A percentile compares a stretch with the other conserved stretches of the same genome.
phyloP scores from a whole-genome alignment of 1,140 invertebrate species.

The Drosophila novamexicana region DNA sequence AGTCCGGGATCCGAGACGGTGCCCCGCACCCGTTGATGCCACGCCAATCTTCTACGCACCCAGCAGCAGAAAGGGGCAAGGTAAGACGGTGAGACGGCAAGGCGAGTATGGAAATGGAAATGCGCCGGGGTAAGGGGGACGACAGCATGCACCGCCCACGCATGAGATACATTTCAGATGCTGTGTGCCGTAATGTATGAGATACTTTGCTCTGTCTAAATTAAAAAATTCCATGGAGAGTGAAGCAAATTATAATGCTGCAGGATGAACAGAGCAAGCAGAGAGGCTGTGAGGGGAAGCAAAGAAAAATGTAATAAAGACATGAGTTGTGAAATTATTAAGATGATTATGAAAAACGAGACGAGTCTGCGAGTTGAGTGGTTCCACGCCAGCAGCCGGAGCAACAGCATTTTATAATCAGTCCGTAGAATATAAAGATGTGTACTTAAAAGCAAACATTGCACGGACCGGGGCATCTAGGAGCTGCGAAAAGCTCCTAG shows the following conservation, averaged over 20 bases:
- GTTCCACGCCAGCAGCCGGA: conserved; percentile 2
- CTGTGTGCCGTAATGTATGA: conserved; percentile 45
- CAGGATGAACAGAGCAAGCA: conserved; percentile 19
- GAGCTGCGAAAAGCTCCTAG: conserved; percentile 16
- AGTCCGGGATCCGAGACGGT: too few relatives aligned
- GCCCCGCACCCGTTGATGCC: not conserved
- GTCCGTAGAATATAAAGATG: conserved; percentile 13
- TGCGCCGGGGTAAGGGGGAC: conserved; percentile 11
- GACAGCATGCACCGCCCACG: conserved; percentile 39
- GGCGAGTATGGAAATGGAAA: conserved; percentile 33
- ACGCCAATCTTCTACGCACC: conserved; percentile 6
- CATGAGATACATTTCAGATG: conserved; percentile 60
- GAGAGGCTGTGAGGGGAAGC: not conserved
- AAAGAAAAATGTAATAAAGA: conserved; percentile 74
- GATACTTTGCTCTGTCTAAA: conserved; percentile 69
- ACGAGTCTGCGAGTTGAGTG: conserved; percentile 38
- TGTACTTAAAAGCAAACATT: conserved; percentile 12
- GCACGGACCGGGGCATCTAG: conserved; percentile 14
- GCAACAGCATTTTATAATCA: conserved; percentile 40
- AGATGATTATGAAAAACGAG: conserved; percentile 69
- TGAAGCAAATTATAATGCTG: conserved; percentile 63
- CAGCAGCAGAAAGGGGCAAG: not conserved
- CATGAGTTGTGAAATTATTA: conserved; percentile 78
- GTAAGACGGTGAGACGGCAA: not conserved
- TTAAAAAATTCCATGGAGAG: conserved; percentile 74